Evolutionary conservation across 2,797 vertebrate genomes (phyloP).

Genomic region (Heteromormyrus szaboi): DNA sequence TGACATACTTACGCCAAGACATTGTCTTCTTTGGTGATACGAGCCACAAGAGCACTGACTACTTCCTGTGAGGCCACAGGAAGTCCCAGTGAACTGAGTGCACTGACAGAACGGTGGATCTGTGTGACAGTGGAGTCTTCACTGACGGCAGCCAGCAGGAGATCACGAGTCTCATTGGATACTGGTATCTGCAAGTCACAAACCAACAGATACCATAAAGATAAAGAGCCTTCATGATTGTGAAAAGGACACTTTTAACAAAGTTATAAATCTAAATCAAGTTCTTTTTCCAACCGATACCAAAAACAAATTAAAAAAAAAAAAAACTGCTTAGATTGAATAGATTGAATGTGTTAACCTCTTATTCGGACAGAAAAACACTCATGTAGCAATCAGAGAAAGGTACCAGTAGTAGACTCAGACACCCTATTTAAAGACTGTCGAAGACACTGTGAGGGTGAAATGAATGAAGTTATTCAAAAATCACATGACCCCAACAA

Average conservation of each 20-base stretch:
- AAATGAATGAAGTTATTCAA: neutral
- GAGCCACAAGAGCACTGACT: slow-evolving; percentile 74
- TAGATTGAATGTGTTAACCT: neutral
- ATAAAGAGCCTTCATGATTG: neutral
- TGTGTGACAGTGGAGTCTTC: slow-evolving; percentile 86
- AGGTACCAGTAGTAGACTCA: neutral
- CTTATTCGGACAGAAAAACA: neutral
- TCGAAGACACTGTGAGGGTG: neutral
- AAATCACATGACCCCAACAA: neutral
- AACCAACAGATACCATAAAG: neutral
- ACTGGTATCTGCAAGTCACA: slow-evolving; percentile 69
- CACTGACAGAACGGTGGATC: slow-evolving; percentile 85
- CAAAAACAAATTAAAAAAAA: neutral
- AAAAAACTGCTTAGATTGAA: neutral
- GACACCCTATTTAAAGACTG: neutral
- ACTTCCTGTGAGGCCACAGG: slow-evolving; percentile 88
- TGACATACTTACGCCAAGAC: slow-evolving; percentile 78
- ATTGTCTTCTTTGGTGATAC: slow-evolving; percentile 90
- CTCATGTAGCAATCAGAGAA: neutral
- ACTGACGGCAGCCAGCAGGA: slow-evolving; percentile 84
- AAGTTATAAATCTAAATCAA: neutral
- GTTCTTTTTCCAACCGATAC: neutral
- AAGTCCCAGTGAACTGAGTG: slow-evolving; percentile 80
- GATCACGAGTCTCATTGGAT: slow-evolving; percentile 90
- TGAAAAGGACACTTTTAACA: neutral